A percentile compares a stretch with the other conserved stretches of the same genome.
phyloP scores from a whole-genome alignment of 2,888 invertebrate species.

The Heliconius sara region DNA sequence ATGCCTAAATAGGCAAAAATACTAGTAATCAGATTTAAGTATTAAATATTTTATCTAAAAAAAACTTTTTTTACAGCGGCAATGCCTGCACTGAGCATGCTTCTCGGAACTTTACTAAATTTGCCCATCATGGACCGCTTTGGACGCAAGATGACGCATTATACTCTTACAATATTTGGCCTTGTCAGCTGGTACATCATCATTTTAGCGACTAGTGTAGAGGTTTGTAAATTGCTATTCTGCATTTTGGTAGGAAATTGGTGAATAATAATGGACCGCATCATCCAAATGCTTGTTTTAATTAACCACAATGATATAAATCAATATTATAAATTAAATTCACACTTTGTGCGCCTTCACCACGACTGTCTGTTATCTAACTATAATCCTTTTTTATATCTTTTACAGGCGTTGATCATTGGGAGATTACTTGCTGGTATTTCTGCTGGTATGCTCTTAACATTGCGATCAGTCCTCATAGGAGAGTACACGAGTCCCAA shows the following conservation, averaged over 20 bases:
- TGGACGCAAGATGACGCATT: constrained; percentile 80
- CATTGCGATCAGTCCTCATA: constrained; percentile 59
- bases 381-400: background rate
- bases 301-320: too few relatives aligned
- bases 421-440: constrained; percentile 70
- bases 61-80: constrained; percentile 57
- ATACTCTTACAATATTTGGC: constrained; percentile 70
- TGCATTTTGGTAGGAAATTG: background rate
- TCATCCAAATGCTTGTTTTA: too few relatives aligned
- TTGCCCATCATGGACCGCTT: constrained; percentile 76
- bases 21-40: too few relatives aligned
- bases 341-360: too few relatives aligned
- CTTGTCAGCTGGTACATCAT: constrained; percentile 76
- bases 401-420: constrained; percentile 59
- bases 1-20: too few relatives aligned
- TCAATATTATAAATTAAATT: too few relatives aligned
- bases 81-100: constrained; percentile 60
- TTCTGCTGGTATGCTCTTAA: constrained; percentile 52
- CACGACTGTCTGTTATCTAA: background rate
- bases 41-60: background rate
- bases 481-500: constrained; percentile 84
- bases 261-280: too few relatives aligned
- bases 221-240: background rate
- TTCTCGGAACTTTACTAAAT: constrained; percentile 64
- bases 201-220: constrained; percentile 63